Conservation (phyloP, 2,888 invertebrate genomes). For the Hirudinaria manillensis region DNA sequence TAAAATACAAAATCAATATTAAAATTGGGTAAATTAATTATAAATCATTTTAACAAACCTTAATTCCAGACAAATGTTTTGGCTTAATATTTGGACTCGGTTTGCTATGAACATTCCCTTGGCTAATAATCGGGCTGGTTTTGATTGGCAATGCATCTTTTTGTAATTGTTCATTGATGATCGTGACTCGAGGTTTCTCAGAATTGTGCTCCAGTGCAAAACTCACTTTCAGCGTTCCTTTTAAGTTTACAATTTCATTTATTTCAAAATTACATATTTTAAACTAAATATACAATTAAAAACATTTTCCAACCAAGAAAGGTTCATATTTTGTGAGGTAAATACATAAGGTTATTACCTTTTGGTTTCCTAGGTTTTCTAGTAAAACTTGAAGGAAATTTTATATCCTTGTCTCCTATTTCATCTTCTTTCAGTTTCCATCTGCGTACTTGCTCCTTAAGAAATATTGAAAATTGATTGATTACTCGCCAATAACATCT, state of each 20-base stretch:
- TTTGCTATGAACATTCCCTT: too few relatives aligned
- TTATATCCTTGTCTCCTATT: slow-evolving; percentile 28
- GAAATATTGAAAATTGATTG: background rate
- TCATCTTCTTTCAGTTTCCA: slow-evolving; percentile 58
- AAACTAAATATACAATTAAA: background rate
- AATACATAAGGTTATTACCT: background rate
- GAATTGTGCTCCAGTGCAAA: background rate
- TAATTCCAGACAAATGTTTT: too few relatives aligned
- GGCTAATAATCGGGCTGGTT: too few relatives aligned
- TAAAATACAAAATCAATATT: too few relatives aligned
- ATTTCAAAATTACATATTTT: slow-evolving; percentile 12
- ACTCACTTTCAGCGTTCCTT: slow-evolving; percentile 16
- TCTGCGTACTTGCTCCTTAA: slow-evolving; percentile 67
- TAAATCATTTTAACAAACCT: too few relatives aligned
- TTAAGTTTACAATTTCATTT: background rate
- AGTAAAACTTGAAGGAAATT: slow-evolving; percentile 15
- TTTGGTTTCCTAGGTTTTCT: slow-evolving; percentile 19
- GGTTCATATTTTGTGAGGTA: background rate
- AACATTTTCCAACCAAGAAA: background rate
- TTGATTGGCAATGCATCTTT: too few relatives aligned
- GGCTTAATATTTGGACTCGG: too few relatives aligned
- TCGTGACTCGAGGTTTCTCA: background rate
- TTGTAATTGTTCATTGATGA: background rate
- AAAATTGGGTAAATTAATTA: too few relatives aligned
- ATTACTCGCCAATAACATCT: too few relatives aligned